phyloP scores from a whole-genome alignment of 2,113 vertebrate genomes.

The human region GRCh38 chr1:63330501-63331000 shows the following conservation, averaged over 20 bases:
- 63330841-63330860: neutral
- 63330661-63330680: neutral
- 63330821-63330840: neutral
- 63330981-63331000: constrained; percentile 33
- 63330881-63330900: neutral
- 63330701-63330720: neutral
- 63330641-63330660: neutral
- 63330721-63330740: neutral
- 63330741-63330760: neutral
- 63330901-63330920: neutral
- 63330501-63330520: neutral
- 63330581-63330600: neutral
- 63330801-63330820: neutral
- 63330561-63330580: neutral
- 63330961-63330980: neutral
- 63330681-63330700: neutral
- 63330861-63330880: neutral
- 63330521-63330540: neutral
- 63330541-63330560: neutral
- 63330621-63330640: neutral
- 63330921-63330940: neutral
- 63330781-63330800: neutral
- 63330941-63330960: neutral
- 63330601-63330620: neutral
- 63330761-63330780: neutral